Evolutionary conservation across 2,113 vertebrate genomes (phyloP).

Genomic region (Eidolon helvum): DNA sequence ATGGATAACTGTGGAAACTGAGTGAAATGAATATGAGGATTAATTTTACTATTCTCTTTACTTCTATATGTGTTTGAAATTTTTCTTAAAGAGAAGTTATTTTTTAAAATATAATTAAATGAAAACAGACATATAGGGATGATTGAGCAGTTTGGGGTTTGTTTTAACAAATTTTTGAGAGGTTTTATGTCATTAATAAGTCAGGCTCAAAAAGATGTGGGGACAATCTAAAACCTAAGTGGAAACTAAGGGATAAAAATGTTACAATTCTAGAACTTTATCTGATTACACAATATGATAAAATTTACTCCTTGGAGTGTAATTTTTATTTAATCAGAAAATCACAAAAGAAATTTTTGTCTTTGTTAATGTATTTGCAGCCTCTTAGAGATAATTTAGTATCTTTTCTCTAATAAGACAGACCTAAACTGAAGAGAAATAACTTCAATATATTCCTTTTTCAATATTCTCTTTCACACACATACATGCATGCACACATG

Average conservation of each 20-base stretch:
- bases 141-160: background rate
- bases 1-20: background rate
- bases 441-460: background rate
- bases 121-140: background rate
- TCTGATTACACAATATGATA: background rate
- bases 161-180: background rate
- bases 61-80: background rate
- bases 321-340: constrained; percentile 42
- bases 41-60: background rate
- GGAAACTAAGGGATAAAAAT: background rate
- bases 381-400: background rate
- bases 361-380: background rate
- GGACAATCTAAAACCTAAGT: background rate
- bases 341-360: background rate
- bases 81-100: background rate
- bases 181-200: background rate
- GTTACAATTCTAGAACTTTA: background rate
- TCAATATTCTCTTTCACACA: background rate
- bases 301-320: background rate
- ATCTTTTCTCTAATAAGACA: background rate
- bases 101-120: background rate
- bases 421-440: background rate
- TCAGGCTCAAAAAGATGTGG: background rate
- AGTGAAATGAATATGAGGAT: background rate
- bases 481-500: too few species aligned